A percentile compares a stretch with the other conserved stretches of the same genome.
These are phyloP conservation scores for Mesorhabditis sp. DNA, from an alignment of 2,888 invertebrate genomes.

Conservation along the genomic window DNA sequence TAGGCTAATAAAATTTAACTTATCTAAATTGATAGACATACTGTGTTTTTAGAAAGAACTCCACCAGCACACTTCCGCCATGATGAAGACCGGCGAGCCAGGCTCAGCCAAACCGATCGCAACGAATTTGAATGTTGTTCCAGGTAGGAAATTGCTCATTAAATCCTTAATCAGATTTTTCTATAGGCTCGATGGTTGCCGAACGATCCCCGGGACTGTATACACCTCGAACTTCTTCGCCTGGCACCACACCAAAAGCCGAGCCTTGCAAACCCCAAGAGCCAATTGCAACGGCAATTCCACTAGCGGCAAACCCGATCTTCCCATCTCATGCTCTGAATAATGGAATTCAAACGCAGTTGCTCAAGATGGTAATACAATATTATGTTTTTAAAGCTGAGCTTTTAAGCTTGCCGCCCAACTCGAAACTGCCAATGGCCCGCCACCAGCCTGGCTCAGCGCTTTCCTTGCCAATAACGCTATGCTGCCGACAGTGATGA, in stretches of 20 bases:
- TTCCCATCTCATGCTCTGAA: background rate
- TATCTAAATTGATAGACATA: background rate
- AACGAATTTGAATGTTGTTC: background rate
- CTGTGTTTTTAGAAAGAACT: constrained; percentile 8
- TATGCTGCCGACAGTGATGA: background rate
- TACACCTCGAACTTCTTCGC: background rate
- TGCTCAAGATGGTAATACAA: background rate
- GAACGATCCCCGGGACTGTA: background rate
- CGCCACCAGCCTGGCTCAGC: constrained; percentile 8
- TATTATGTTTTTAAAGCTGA: background rate
- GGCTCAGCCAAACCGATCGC: constrained; percentile 31
- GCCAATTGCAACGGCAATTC: background rate
- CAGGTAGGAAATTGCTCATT: background rate
- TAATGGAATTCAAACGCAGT: background rate
- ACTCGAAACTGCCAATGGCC: background rate
- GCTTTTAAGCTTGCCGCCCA: constrained; percentile 1
- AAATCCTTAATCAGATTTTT: background rate
- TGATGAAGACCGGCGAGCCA: constrained; percentile 30
- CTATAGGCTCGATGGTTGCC: background rate
- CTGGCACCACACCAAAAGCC: background rate
- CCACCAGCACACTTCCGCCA: constrained; percentile 21
- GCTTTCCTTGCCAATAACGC: constrained; percentile 12
- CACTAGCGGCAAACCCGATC: background rate
- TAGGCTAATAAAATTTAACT: background rate
- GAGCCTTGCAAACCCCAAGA: background rate